These are phyloP conservation scores for Pimpla rufipes DNA, from an alignment of 2,888 invertebrate species.

Conservation along the genomic window DNA sequence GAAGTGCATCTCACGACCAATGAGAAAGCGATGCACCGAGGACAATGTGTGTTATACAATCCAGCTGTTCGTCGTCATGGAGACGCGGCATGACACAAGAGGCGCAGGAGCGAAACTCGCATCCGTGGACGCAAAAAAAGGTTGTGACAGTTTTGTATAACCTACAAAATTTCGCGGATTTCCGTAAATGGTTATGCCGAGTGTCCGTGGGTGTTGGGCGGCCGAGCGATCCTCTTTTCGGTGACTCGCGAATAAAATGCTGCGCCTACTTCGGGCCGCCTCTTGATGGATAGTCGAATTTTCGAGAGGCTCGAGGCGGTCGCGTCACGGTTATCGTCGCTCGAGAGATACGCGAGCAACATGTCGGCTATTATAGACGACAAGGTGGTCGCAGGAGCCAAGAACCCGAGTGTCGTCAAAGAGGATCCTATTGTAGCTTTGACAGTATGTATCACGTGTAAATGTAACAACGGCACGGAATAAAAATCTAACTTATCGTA, in stretches of 20 bases:
- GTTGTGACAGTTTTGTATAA: conserved; percentile 51
- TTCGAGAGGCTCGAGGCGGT: conserved; percentile 27
- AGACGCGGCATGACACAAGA: conserved; percentile 30
- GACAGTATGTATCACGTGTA: conserved; percentile 76
- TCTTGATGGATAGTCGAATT: conserved; percentile 32
- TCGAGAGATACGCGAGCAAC: not conserved
- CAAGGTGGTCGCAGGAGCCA: conserved; percentile 83
- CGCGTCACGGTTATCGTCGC: not conserved
- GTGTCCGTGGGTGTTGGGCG: conserved; percentile 36
- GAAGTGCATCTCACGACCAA: conserved; percentile 10
- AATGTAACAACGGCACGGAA: conserved; percentile 19
- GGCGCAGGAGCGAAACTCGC: too few relatives aligned
- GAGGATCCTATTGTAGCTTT: conserved; percentile 84
- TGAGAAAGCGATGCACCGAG: not conserved
- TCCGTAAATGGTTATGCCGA: conserved; percentile 58
- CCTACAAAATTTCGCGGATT: conserved; percentile 39
- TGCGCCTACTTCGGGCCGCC: not conserved
- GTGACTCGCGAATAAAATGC: conserved; percentile 22
- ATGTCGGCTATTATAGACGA: conserved; percentile 84
- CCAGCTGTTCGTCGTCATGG: conserved; percentile 7
- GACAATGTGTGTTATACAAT: not conserved
- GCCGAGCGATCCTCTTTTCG: conserved; percentile 20
- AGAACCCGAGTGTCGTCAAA: conserved; percentile 80
- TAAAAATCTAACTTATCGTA: conserved; percentile 10
- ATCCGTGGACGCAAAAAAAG: not conserved